Evolutionary conservation across 1,140 invertebrate species (phyloP).

Genomic region (Conus betulinus): DNA sequence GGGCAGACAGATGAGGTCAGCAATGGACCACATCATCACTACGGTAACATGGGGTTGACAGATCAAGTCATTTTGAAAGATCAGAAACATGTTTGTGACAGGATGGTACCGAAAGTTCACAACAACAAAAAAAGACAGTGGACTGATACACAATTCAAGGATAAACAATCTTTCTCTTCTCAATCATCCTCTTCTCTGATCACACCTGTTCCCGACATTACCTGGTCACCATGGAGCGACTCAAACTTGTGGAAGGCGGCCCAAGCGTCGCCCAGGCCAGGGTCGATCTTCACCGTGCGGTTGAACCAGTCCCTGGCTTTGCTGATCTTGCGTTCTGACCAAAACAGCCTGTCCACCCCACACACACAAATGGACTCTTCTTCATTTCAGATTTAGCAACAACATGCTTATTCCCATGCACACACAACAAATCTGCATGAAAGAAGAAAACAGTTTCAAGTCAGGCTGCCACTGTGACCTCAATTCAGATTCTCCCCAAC

Average conservation of each 20-base stretch:
- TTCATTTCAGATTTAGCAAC: no score
- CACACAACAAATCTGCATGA: not conserved
- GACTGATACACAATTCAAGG: no score
- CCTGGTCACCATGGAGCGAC: conserved; percentile 91
- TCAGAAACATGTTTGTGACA: no score
- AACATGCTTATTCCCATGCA: not conserved
- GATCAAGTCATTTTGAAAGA: no score
- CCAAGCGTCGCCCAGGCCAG: conserved; percentile 98
- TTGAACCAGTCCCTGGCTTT: conserved; percentile 99
- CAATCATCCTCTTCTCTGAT: conserved; percentile 23
- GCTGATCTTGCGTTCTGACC: conserved; percentile 94
- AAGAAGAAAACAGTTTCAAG: not conserved
- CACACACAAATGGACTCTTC: not conserved
- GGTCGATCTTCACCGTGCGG: conserved; percentile 95
- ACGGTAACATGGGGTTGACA: no score
- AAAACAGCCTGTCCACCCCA: conserved; percentile 84
- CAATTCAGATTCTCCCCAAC: no score
- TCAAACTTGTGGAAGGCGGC: conserved; percentile 99
- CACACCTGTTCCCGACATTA: conserved; percentile 51
- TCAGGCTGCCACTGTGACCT: no score
- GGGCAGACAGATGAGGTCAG: no score
- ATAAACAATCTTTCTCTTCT: no score
- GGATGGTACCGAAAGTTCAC: no score
- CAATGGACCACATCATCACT: no score
- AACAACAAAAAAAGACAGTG: no score